Evolutionary conservation across 2,888 invertebrate genomes (phyloP).

Genomic region (Sabatieria punctata): DNA sequence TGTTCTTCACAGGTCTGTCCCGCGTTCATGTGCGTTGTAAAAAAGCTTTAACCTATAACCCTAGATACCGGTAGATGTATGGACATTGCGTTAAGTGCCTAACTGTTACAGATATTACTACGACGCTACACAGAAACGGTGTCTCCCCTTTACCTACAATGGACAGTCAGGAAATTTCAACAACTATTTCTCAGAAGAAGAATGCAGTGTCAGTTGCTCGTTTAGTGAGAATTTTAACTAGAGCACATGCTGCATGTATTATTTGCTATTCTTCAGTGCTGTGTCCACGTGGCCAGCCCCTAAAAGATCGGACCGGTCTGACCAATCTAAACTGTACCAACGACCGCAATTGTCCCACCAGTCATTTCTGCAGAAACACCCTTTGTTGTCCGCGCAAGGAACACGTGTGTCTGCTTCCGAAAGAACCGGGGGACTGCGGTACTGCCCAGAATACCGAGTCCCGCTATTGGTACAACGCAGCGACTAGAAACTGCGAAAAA

Average conservation of each 20-base stretch:
- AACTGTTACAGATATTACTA: not conserved
- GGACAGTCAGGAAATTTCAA: not conserved
- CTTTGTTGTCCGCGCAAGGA: conserved; percentile 29
- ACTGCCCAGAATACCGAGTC: no score
- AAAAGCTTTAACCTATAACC: no score
- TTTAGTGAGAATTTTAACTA: no score
- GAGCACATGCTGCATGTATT: no score
- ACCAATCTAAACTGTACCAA: conserved; percentile 28
- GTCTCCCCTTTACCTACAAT: not conserved
- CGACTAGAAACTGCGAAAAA: conserved; percentile 30
- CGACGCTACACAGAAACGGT: not conserved
- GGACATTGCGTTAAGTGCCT: no score
- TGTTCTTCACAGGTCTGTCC: no score
- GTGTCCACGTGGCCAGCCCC: conserved; percentile 28
- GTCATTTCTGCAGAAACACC: conserved; percentile 19
- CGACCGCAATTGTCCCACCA: conserved; percentile 26
- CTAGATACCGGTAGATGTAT: no score
- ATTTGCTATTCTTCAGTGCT: no score
- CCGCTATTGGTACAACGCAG: conserved; percentile 31
- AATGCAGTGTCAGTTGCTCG: not conserved
- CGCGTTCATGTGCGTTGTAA: no score
- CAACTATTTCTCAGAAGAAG: not conserved
- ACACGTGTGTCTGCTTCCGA: conserved; percentile 25
- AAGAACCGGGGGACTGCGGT: no score
- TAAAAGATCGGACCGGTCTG: conserved; percentile 29